A percentile compares a stretch with the other conserved stretches of the same genome.
These are phyloP conservation scores for Auanema sp. DNA, from an alignment of 2,888 invertebrate genomes.

Conservation along the genomic window DNA sequence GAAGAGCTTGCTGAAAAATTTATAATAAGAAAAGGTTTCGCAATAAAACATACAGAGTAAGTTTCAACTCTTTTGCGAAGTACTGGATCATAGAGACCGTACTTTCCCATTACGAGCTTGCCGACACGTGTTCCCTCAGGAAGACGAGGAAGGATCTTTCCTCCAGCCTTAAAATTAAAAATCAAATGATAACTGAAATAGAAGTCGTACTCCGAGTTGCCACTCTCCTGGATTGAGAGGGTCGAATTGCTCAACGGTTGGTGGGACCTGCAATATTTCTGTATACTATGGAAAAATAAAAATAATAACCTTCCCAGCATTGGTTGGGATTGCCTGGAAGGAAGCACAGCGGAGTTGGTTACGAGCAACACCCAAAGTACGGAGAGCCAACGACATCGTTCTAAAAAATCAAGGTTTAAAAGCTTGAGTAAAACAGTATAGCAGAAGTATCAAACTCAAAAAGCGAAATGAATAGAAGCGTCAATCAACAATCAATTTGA, in stretches of 20 bases:
- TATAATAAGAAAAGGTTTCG: neutral
- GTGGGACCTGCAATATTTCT: constrained; percentile 34
- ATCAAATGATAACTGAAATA: constrained; percentile 1
- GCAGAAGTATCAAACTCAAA: too few species aligned
- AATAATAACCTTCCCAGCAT: constrained; percentile 44
- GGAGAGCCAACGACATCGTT: constrained; percentile 21
- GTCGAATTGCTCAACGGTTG: constrained; percentile 61
- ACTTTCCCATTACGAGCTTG: constrained; percentile 62
- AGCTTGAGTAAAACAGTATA: too few species aligned
- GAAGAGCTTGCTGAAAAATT: constrained; percentile 49
- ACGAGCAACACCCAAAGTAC: constrained; percentile 44
- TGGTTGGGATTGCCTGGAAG: constrained; percentile 51
- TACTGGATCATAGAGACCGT: constrained; percentile 60
- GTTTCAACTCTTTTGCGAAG: constrained; percentile 54
- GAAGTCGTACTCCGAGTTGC: constrained; percentile 49
- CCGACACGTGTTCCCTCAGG: constrained; percentile 60
- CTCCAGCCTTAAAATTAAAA: constrained; percentile 38
- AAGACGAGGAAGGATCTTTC: constrained; percentile 61
- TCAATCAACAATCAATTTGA: too few species aligned
- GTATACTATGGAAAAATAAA: neutral
- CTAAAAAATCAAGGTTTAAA: constrained; percentile 7
- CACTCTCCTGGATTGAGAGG: constrained; percentile 61
- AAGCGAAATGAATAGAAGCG: too few species aligned
- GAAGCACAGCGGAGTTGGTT: constrained; percentile 41
- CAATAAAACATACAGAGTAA: constrained; percentile 39